phyloP scores from a whole-genome alignment of 1,140 invertebrate genomes.

The Amphibalanus amphitrite region DNA sequence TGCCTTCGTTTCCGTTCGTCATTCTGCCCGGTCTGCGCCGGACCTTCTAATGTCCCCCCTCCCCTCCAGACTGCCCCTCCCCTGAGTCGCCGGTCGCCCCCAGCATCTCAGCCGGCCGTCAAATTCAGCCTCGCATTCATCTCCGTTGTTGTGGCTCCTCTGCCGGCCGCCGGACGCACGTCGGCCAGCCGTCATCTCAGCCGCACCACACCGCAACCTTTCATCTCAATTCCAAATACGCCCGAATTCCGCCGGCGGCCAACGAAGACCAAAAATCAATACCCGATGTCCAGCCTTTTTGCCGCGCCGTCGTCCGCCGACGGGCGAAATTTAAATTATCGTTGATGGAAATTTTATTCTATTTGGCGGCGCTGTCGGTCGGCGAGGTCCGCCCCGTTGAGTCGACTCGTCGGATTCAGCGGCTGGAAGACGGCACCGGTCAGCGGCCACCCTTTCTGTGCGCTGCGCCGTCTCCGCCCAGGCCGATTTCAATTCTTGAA shows the following conservation, averaged over 20 bases:
- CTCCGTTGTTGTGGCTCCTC: not conserved
- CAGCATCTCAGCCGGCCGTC: not conserved
- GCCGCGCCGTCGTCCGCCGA: too few relatives aligned
- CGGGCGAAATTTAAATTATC: not conserved
- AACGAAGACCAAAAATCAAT: not conserved
- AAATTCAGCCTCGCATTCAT: not conserved
- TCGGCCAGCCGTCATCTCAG: not conserved
- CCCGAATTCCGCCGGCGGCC: not conserved
- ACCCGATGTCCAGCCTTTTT: not conserved
- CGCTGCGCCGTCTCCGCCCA: too few relatives aligned
- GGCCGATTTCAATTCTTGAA: not conserved
- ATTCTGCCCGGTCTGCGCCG: not conserved
- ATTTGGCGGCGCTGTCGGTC: not conserved
- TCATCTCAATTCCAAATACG: not conserved
- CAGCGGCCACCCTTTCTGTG: not conserved
- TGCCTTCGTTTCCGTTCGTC: not conserved
- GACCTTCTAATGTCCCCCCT: not conserved
- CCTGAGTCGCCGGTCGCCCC: too few relatives aligned
- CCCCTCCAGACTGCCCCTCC: too few relatives aligned
- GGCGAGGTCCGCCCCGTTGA: too few relatives aligned
- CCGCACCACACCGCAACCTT: not conserved
- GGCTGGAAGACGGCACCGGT: too few relatives aligned
- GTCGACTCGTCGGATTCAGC: not conserved
- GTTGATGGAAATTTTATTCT: constrained; percentile 1
- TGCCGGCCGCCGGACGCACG: too few relatives aligned